phyloP scores from a whole-genome alignment of 1,140 invertebrate species.

The Wiebesia pumilae region DNA sequence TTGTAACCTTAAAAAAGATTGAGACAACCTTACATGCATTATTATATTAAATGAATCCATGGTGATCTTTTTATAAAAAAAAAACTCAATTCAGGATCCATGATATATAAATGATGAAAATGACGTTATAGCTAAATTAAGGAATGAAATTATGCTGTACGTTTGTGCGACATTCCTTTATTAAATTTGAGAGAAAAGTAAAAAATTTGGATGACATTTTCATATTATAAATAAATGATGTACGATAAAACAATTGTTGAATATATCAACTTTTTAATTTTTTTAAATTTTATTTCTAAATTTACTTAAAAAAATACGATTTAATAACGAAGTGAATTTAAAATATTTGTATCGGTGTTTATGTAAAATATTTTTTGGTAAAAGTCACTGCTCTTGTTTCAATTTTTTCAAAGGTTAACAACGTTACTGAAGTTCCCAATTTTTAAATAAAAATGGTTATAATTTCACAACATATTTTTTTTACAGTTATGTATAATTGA shows the following conservation, averaged over 20 bases:
- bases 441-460: too few species aligned
- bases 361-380: background rate
- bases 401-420: background rate
- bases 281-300: background rate
- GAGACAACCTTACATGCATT: constrained; percentile 46
- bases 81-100: constrained; percentile 30
- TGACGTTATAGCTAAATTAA: constrained; percentile 44
- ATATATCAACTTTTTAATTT: constrained; percentile 15
- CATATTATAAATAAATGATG: constrained; percentile 57
- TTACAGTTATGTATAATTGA: too few species aligned
- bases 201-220: constrained; percentile 56
- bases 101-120: constrained; percentile 34
- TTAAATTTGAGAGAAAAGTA: constrained; percentile 26
- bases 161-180: constrained; percentile 33
- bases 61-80: constrained; percentile 48
- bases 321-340: background rate
- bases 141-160: constrained; percentile 21
- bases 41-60: constrained; percentile 29
- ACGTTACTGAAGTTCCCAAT: background rate
- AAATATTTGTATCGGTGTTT: background rate
- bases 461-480: too few species aligned
- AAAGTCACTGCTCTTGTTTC: background rate
- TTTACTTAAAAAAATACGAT: background rate
- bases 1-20: constrained; percentile 17
- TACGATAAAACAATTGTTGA: constrained; percentile 37